Evolutionary conservation across 1,140 invertebrate genomes (phyloP).

Genomic region (Aphis craccivora): DNA sequence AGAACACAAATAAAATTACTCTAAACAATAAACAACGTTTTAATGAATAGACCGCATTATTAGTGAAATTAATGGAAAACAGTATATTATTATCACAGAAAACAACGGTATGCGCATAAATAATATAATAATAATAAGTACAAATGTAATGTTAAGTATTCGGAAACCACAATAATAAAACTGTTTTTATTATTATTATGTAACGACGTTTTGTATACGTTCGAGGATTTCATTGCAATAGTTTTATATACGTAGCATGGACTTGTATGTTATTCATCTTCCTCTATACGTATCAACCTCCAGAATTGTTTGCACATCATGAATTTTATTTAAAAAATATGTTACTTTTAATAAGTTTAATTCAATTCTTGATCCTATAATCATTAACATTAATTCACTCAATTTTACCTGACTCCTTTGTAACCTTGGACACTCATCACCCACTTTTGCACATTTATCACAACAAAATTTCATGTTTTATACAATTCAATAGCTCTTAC

Average conservation of each 20-base stretch:
- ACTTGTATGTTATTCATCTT: no score
- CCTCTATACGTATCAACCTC: no score
- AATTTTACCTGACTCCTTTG: no score
- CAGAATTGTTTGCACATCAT: no score
- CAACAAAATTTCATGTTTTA: no score
- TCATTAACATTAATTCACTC: no score
- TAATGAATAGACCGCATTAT: slow-evolving; percentile 20
- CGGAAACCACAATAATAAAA: neutral
- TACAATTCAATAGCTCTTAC: no score
- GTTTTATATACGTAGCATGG: neutral
- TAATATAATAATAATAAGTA: neutral
- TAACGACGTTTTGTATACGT: neutral
- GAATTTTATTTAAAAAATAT: no score
- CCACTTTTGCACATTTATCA: no score
- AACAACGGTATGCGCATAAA: neutral
- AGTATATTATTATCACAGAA: slow-evolving; percentile 11
- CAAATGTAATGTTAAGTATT: neutral
- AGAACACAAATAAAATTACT: slow-evolving; percentile 17
- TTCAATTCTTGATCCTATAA: no score
- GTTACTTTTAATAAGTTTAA: no score
- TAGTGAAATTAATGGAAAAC: slow-evolving; percentile 18
- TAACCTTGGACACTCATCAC: no score
- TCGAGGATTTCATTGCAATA: neutral
- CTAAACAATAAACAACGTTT: neutral
- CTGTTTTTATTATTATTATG: neutral